Percentiles rank a stretch among this genome's conserved stretches.
These are phyloP conservation scores for Torymus aiolomorphi DNA, from an alignment of 2,888 invertebrate species.

Conservation along the genomic window DNA sequence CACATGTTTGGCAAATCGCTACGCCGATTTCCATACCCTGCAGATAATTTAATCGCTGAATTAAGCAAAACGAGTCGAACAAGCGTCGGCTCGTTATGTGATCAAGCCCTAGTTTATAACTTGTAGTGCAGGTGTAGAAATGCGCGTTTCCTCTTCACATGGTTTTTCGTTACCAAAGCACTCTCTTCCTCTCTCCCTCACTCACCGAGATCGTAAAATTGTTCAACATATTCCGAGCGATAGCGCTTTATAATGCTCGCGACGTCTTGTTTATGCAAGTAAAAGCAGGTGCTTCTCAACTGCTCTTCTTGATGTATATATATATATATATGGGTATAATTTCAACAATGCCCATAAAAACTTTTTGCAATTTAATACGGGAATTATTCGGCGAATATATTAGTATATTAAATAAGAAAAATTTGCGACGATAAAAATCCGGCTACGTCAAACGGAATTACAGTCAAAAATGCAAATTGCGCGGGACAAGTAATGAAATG, in stretches of 20 bases:
- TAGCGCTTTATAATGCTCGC: slow-evolving; percentile 46
- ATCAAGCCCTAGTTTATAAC: slow-evolving; percentile 50
- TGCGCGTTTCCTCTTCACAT: slow-evolving; percentile 28
- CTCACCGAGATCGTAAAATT: slow-evolving; percentile 47
- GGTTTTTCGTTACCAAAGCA: slow-evolving; percentile 17
- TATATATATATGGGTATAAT: slow-evolving; percentile 4
- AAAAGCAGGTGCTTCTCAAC: slow-evolving; percentile 46
- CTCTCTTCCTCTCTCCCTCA: background rate
- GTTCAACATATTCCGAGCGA: slow-evolving; percentile 46
- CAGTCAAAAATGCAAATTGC: too few species aligned
- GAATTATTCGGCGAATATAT: too few species aligned
- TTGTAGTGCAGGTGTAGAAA: slow-evolving; percentile 45
- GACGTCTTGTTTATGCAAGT: slow-evolving; percentile 49
- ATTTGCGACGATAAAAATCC: too few species aligned
- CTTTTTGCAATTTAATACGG: too few species aligned
- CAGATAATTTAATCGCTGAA: slow-evolving; percentile 8
- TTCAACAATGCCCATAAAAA: slow-evolving; percentile 32
- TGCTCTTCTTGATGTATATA: background rate
- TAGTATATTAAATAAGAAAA: too few species aligned
- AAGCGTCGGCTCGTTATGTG: slow-evolving; percentile 36
- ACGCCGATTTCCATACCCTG: too few species aligned
- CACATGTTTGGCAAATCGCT: too few species aligned
- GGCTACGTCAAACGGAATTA: too few species aligned
- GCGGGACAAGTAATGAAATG: too few species aligned
- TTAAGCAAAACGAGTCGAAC: slow-evolving; percentile 2